Conservation (phyloP, 2,797 vertebrate genomes). For the Cuniculus paca region DNA sequence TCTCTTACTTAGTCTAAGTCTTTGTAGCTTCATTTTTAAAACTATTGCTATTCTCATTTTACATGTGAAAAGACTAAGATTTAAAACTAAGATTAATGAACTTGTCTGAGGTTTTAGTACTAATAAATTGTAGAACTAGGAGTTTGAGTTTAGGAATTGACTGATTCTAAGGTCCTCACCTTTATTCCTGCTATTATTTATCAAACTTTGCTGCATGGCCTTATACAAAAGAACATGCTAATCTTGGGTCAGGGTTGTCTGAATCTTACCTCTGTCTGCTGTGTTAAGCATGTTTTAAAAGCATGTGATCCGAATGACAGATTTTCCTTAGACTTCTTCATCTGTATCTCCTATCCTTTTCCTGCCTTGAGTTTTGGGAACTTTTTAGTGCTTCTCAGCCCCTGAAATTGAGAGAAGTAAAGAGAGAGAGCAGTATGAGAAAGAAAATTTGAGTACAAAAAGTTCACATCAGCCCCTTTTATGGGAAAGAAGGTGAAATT, state of each 20-base stretch:
- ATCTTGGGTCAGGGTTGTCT: not conserved
- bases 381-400: not conserved
- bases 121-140: constrained; percentile 41
- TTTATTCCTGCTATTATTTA: not conserved
- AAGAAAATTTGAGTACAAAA: not conserved
- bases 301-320: not conserved
- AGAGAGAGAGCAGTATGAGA: not conserved
- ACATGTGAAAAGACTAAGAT: constrained; percentile 5
- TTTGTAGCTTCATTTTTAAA: constrained; percentile 9
- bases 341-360: not conserved
- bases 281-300: not conserved
- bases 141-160: not conserved
- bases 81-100: constrained; percentile 48
- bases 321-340: not conserved
- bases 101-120: constrained; percentile 20
- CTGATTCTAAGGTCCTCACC: not conserved
- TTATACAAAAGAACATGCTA: not conserved
- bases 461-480: not conserved
- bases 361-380: not conserved
- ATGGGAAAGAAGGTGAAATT: constrained; percentile 6
- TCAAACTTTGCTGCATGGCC: not conserved
- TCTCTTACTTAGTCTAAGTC: not conserved
- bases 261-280: not conserved
- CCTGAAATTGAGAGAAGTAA: not conserved
- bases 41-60: constrained; percentile 25